phyloP scores from a whole-genome alignment of 2,113 vertebrate genomes.

The Oreotragus oreotragus region DNA sequence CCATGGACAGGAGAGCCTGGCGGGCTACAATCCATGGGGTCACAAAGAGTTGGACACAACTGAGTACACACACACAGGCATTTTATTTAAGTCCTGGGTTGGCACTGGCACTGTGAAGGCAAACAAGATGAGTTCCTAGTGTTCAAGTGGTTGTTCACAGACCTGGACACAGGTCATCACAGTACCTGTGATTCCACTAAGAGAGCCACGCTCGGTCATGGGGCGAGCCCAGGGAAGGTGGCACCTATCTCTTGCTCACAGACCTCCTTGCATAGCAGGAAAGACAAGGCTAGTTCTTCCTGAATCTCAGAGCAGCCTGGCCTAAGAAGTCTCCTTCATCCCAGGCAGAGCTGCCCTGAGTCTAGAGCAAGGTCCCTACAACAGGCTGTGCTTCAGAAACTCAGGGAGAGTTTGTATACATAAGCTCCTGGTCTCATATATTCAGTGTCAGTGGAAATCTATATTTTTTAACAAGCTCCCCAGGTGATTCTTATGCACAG shows the following conservation, averaged over 20 bases:
- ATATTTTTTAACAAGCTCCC: not conserved
- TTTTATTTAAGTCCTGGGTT: not conserved
- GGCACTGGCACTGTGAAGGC: not conserved
- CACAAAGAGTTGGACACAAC: not conserved
- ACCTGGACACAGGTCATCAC: not conserved
- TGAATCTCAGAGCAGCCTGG: not conserved
- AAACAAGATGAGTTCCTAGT: not conserved
- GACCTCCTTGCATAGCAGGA: not conserved
- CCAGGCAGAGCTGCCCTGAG: not conserved
- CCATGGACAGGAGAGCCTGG: not conserved
- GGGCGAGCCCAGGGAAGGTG: not conserved
- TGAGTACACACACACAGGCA: not conserved
- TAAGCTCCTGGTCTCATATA: not conserved
- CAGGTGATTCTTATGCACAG: not conserved
- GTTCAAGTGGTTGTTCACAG: not conserved
- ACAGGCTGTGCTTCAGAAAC: not conserved
- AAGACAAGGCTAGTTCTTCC: not conserved
- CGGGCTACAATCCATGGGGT: accelerated
- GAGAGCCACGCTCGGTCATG: not conserved
- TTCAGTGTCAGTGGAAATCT: not conserved
- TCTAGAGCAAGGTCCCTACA: not conserved
- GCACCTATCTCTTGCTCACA: not conserved
- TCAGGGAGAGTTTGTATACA: not conserved
- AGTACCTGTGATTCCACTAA: accelerated
- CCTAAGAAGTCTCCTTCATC: not conserved